Evolutionary conservation across 2,113 vertebrate genomes (phyloP), one percentile per base, ranked within the genome.

Genomic region (Hucho hucho): DNA sequence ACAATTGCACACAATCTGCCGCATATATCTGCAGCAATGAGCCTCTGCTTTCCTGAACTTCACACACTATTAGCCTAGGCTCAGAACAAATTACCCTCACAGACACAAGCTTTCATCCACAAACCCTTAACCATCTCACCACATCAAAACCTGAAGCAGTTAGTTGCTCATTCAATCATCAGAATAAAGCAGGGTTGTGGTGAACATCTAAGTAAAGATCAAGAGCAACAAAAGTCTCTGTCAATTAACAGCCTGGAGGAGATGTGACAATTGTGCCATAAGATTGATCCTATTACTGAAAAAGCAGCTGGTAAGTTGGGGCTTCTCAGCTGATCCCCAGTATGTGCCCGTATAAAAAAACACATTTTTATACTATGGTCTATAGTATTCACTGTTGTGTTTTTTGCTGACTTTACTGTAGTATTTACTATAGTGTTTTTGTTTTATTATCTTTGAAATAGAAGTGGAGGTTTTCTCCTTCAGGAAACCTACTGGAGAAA

Each of bases 241-340:
- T 28, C 64, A 53, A 64, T 69, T 49, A 69, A 46, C 75, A 66
- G 14, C 43, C 6, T 66, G 18, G 32, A 72, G 49, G 75, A 49
- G n/a, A 13, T n/a, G 37, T 80, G 78, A 80, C 67, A 65, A 18
- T 32, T 61, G 56, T 37, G 63, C 75, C 66, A 37, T 70, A 1
- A 20, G 43, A 46, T 69, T 58, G 61, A 66, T 73, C 61, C 46
- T 61, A 65, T 65, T 75, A 73, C 72, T 75, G 75, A 78, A 75
- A 71, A 75, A 80, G 80, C 75, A 77, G 73, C 75, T 75, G 78
- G 22, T 18, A 64, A 73, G 70, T 72, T 66, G 64, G 43, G 43
- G 46, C 20, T 25, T 25, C 43, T 67, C 68, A 56, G 66, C 49
- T 75, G 53, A 28, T 64, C 53, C 24, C 24, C 28, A 5, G 28